These are phyloP conservation scores for Craterocephalus amniculus DNA, from an alignment of 2,797 vertebrate genomes.

Conservation along the genomic window DNA sequence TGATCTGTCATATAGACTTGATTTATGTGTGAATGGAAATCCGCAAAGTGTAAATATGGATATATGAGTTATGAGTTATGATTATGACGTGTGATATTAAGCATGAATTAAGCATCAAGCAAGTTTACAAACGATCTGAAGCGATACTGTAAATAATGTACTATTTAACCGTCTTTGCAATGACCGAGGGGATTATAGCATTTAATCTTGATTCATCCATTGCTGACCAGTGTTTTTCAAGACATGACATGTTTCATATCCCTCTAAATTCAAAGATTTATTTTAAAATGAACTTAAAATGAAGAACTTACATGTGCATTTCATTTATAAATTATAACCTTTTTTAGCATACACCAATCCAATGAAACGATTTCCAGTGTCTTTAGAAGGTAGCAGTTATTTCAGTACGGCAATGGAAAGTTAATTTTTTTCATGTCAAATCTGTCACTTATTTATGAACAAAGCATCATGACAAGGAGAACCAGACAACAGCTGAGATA, in stretches of 20 bases:
- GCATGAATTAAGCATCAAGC: slow-evolving; percentile 60
- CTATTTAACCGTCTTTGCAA: slow-evolving; percentile 41
- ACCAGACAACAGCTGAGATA: neutral
- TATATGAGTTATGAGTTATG: slow-evolving; percentile 30
- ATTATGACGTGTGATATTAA: slow-evolving; percentile 40
- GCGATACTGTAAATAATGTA: slow-evolving; percentile 71
- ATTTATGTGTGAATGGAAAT: slow-evolving; percentile 39
- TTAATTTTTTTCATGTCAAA: too few species aligned
- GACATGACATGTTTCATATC: neutral
- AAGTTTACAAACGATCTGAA: slow-evolving; percentile 67
- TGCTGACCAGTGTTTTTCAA: neutral
- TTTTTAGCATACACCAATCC: neutral
- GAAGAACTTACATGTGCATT: neutral
- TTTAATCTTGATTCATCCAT: neutral
- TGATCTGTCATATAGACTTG: slow-evolving; percentile 7
- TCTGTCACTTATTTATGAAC: too few species aligned
- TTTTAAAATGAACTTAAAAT: neutral
- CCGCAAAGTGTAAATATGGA: slow-evolving; percentile 56
- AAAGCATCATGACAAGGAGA: too few species aligned
- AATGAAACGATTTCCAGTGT: neutral
- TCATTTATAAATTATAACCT: neutral
- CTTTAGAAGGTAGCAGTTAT: neutral
- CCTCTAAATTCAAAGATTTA: neutral
- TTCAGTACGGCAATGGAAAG: too few species aligned
- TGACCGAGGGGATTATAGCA: slow-evolving; percentile 23